Base-by-base conservation (phyloP, 2,888 invertebrate genomes). In the Seira ritae region DNA sequence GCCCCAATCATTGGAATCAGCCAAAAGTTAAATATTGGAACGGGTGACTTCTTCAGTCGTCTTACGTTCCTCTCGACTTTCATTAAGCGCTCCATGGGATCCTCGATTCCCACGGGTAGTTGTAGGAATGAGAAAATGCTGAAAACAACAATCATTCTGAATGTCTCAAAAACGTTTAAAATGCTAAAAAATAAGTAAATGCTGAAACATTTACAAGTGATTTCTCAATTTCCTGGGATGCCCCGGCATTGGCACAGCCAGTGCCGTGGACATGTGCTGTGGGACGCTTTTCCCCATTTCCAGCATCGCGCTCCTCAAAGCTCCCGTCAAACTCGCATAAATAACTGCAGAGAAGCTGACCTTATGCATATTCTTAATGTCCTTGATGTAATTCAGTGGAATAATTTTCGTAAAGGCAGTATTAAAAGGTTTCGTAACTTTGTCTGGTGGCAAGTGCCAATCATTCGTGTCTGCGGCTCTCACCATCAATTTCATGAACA, bases 261-360 rank as follows among this genome's bases (percentile, higher is more conserved):
- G 74, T 1, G 80, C 87, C 4, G 85, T 82, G 15, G 72, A 80
- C 77, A 88, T 83, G 37, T 77, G 72, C 6, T 66, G 10, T 0
- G 88, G 88, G 22, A 87, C 83, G 4, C 67, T 73, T 3, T 62
- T 65, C 6, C 84, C 83, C 62, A 46, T 71, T 20, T 80, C 62
- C 2, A 84, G 10, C 86, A 88, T 87, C 20, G 68, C 62, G 20
- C 72, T 85, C 73, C 85, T 17, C 8, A 88, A 50, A 1, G 86
- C 88, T 22, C 85, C 87, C 0, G 88, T 75, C 20, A 88, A 46
- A 4, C 79, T 72, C 0, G 88, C 77, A 60, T 85, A 76, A 22
- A 88, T 31, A 1, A 88, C 86, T 12, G 85, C 79, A 19, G 85
- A 83, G 50, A 88, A 87, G n/a, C 82, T 85, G 8, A 88, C 88